A percentile compares a stretch with the other conserved stretches of the same genome.
Conservation (phyloP, 2,113 vertebrate genomes). For the Macrotis lagotis region DNA sequence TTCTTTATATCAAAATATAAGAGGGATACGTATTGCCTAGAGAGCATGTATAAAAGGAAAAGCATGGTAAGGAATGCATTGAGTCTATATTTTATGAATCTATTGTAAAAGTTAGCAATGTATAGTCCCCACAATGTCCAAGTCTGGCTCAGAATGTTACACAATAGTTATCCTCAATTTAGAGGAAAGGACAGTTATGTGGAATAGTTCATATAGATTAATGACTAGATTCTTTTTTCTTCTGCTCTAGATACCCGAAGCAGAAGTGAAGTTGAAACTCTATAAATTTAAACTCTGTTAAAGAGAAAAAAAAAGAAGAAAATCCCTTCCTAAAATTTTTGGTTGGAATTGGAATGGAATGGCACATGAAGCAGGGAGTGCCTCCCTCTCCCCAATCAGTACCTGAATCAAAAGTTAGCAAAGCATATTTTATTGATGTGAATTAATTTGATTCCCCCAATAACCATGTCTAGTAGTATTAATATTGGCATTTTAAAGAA, state of each 20-base stretch:
- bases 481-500: not conserved
- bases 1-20: not conserved
- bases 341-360: not conserved
- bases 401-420: not conserved
- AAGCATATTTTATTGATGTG: not conserved
- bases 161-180: not conserved
- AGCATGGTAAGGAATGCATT: not conserved
- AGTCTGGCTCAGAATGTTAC: rapidly evolving
- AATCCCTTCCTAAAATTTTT: not conserved
- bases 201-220: not conserved
- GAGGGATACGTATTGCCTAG: not conserved
- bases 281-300: not conserved
- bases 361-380: not conserved
- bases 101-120: not conserved
- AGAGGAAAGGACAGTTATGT: not conserved
- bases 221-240: not conserved
- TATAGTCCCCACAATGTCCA: not conserved
- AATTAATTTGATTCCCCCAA: not conserved
- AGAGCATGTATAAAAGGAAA: not conserved
- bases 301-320: not conserved
- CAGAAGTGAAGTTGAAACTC: not conserved
- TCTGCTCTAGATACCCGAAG: not conserved
- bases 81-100: not conserved
- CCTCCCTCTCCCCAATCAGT: not conserved
- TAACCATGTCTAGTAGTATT: not conserved